A percentile compares a stretch with the other conserved stretches of the same genome.
These are phyloP conservation scores for Pampusana beccarii DNA, from an alignment of 2,113 vertebrate genomes.

Conservation along the genomic window DNA sequence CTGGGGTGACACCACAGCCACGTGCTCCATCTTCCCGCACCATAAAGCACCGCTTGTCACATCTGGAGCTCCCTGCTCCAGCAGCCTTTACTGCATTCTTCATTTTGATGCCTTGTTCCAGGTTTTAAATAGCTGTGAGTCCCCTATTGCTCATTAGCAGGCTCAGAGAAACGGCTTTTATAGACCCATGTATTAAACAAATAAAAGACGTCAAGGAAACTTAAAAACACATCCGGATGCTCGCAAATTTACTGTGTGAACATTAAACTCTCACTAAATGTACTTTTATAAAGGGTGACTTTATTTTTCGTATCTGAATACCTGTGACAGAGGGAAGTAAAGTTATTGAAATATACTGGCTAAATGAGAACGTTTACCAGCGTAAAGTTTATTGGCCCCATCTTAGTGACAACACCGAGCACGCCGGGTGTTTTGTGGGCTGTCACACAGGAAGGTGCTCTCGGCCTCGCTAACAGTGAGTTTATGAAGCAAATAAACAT, in stretches of 20 bases:
- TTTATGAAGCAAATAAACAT: conserved; percentile 25
- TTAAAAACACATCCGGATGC: conserved; percentile 53
- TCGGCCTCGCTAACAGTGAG: background rate
- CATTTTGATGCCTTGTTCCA: conserved; percentile 36
- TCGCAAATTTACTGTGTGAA: conserved; percentile 42
- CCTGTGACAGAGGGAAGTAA: conserved; percentile 15
- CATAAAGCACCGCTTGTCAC: background rate
- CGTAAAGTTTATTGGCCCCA: conserved; percentile 10
- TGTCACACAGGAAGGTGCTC: background rate
- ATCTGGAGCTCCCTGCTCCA: conserved; percentile 24
- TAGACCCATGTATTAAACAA: conserved; percentile 55
- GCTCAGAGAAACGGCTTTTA: conserved; percentile 33
- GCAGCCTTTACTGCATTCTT: conserved; percentile 12
- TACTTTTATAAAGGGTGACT: conserved; percentile 33
- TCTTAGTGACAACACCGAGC: background rate
- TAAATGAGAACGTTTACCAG: conserved; percentile 3
- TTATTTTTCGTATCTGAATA: conserved; percentile 47
- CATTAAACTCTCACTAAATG: conserved; percentile 38
- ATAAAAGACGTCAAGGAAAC: conserved; percentile 54
- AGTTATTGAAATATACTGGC: conserved; percentile 29
- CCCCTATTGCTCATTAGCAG: conserved; percentile 45
- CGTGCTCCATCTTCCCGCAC: background rate
- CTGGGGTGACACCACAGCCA: background rate
- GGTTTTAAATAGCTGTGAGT: conserved; percentile 31
- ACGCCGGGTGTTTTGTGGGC: background rate